These are phyloP conservation scores for Panzeria rudis DNA, from an alignment of 2,888 invertebrate species.

Conservation along the genomic window DNA sequence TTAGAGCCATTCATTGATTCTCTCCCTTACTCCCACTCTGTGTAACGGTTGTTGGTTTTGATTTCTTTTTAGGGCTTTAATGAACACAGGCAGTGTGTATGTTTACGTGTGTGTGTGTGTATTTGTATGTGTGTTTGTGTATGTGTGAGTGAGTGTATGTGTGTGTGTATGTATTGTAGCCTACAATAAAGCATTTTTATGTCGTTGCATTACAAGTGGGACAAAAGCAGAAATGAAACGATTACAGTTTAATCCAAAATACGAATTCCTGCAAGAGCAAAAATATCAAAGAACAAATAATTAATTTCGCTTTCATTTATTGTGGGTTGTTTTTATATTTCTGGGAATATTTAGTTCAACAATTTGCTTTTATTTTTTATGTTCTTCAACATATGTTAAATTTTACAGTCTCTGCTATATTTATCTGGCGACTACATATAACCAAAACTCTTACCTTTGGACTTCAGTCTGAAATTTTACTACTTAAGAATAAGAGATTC, in stretches of 20 bases:
- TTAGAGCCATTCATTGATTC: constrained; percentile 25
- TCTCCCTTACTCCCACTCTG: neutral
- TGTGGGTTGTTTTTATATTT: constrained; percentile 5
- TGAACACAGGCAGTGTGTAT: neutral
- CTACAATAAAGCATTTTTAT: constrained; percentile 1
- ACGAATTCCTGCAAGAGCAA: constrained; percentile 18
- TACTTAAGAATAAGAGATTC: too few relatives aligned
- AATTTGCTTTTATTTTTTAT: neutral
- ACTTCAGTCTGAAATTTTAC: neutral
- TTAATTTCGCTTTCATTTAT: constrained; percentile 66
- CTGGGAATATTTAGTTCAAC: neutral
- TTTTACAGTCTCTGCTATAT: too few relatives aligned
- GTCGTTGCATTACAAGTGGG: neutral
- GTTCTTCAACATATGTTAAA: neutral
- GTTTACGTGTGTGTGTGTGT: neutral
- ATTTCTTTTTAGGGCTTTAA: constrained; percentile 16
- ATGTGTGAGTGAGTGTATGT: neutral
- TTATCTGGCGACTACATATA: too few relatives aligned
- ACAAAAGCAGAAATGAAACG: constrained; percentile 3
- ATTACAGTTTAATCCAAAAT: constrained; percentile 57
- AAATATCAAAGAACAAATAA: constrained; percentile 24
- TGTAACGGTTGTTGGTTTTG: constrained; percentile 15
- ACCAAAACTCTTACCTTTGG: too few relatives aligned
- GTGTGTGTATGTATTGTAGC: neutral
- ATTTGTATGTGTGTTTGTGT: neutral